Evolutionary conservation across 1,140 invertebrate genomes (phyloP).

Genomic region (Vollenhovia emeryi): DNA sequence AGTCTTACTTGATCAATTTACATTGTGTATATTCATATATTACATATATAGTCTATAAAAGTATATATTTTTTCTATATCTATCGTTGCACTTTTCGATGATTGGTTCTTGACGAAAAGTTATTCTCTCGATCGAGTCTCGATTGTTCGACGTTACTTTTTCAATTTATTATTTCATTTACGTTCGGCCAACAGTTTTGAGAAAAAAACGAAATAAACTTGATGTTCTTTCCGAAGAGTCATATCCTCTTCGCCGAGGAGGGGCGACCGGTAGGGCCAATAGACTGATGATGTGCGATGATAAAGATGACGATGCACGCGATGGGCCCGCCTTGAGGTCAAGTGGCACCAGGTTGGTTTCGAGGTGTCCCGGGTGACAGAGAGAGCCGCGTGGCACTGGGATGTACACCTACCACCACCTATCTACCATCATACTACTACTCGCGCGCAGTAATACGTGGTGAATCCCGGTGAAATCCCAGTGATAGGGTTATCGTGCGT

Average conservation of each 20-base stretch:
- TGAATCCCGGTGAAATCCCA: conserved; percentile 76
- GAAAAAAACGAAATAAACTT: conserved; percentile 83
- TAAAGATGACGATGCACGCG: conserved; percentile 82
- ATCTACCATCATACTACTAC: conserved; percentile 75
- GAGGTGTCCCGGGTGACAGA: conserved; percentile 80
- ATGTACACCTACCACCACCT: conserved; percentile 71
- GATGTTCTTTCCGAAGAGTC: conserved; percentile 87
- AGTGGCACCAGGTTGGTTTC: conserved; percentile 81
- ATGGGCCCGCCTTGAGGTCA: conserved; percentile 81
- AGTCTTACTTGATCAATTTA: conserved; percentile 86
- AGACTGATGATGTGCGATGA: conserved; percentile 84
- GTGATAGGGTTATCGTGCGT: conserved; percentile 73
- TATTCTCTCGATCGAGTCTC: conserved; percentile 67
- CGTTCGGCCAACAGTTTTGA: conserved; percentile 81
- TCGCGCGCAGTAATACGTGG: conserved; percentile 74
- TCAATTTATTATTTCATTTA: conserved; percentile 82
- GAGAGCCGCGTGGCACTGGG: conserved; percentile 75
- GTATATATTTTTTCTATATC: conserved; percentile 51
- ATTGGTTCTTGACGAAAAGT: conserved; percentile 78
- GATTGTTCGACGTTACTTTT: conserved; percentile 72
- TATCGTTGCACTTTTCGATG: conserved; percentile 76
- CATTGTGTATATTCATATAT: conserved; percentile 73
- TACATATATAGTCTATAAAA: conserved; percentile 40
- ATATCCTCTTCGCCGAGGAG: conserved; percentile 86
- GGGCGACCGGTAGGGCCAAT: conserved; percentile 85